Conservation (phyloP, 2,888 invertebrate genomes). For the Oscheius myriophilus region DNA sequence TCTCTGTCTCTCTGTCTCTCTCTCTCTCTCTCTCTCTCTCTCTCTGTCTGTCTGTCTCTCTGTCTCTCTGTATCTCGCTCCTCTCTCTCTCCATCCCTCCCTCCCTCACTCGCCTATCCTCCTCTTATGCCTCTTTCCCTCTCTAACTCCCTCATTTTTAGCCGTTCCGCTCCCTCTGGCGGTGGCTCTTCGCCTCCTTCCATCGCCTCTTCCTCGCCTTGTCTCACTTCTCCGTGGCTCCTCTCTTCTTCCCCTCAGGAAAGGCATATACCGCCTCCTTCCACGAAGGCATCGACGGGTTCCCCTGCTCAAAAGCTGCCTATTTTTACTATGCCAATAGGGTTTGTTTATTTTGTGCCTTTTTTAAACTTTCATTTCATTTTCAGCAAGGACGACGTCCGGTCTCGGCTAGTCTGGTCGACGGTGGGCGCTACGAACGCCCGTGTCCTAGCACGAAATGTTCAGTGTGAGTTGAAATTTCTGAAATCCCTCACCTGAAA, state of each 20-base stretch:
- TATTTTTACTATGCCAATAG: slow-evolving; percentile 65
- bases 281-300: slow-evolving; percentile 56
- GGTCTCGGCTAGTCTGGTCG: slow-evolving; percentile 45
- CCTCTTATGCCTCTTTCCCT: neutral
- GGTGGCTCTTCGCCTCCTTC: slow-evolving; percentile 7
- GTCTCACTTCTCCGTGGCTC: slow-evolving; percentile 4
- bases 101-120: slow-evolving; percentile 31
- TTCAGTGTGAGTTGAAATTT: slow-evolving; percentile 57
- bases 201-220: slow-evolving; percentile 8
- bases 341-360: slow-evolving; percentile 24
- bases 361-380: neutral
- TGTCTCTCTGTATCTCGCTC: too few species aligned
- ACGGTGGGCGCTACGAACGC: slow-evolving; percentile 56
- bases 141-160: slow-evolving; percentile 31
- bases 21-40: too few species aligned
- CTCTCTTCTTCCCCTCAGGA: slow-evolving; percentile 13
- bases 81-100: neutral
- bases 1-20: too few species aligned
- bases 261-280: slow-evolving; percentile 59
- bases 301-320: slow-evolving; percentile 61
- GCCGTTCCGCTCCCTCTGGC: slow-evolving; percentile 18
- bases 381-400: slow-evolving; percentile 15
- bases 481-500: too few species aligned
- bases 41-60: too few species aligned
- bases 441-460: slow-evolving; percentile 65